A percentile compares a stretch with the other conserved stretches of the same genome.
Evolutionary conservation across 37 sponge, comb jelly and placozoan species (phyloP).

Genomic region (Tethya wilhelma): DNA sequence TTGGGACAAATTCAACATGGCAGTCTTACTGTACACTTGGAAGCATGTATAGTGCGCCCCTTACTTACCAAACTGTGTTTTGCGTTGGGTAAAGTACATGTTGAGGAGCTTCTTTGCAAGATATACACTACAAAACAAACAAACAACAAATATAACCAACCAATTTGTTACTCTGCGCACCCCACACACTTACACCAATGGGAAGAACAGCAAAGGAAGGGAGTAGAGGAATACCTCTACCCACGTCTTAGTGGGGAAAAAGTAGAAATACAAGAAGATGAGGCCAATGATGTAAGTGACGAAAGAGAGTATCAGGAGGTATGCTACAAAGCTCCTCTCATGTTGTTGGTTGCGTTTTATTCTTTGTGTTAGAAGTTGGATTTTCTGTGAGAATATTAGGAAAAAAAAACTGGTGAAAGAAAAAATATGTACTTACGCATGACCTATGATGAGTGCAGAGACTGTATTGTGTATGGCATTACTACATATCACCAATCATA

Average conservation of each 20-base stretch:
- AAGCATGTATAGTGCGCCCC: background rate
- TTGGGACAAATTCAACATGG: background rate
- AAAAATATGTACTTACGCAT: background rate
- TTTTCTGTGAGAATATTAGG: constrained; percentile 11
- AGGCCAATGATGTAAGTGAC: constrained; percentile 41
- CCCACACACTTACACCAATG: constrained; percentile 55
- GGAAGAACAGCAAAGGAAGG: constrained; percentile 62
- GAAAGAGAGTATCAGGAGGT: constrained; percentile 60
- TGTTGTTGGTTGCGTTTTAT: constrained; percentile 18
- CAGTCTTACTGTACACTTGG: background rate
- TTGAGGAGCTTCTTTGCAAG: constrained; percentile 49
- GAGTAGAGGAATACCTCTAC: constrained; percentile 22
- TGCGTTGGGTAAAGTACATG: constrained; percentile 36
- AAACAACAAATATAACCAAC: background rate
- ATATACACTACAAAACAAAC: constrained; percentile 21
- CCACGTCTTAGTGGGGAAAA: constrained; percentile 47
- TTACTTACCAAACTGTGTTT: constrained; percentile 44
- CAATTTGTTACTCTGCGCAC: background rate
- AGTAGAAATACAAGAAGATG: constrained; percentile 55
- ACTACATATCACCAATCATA: background rate
- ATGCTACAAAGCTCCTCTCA: constrained; percentile 66
- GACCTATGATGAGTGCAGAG: background rate
- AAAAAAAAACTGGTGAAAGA: background rate
- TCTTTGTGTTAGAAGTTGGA: background rate
- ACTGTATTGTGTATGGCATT: background rate